Base-by-base conservation (phyloP, 2,888 invertebrate genomes). In the Drosophila rellima region DNA sequence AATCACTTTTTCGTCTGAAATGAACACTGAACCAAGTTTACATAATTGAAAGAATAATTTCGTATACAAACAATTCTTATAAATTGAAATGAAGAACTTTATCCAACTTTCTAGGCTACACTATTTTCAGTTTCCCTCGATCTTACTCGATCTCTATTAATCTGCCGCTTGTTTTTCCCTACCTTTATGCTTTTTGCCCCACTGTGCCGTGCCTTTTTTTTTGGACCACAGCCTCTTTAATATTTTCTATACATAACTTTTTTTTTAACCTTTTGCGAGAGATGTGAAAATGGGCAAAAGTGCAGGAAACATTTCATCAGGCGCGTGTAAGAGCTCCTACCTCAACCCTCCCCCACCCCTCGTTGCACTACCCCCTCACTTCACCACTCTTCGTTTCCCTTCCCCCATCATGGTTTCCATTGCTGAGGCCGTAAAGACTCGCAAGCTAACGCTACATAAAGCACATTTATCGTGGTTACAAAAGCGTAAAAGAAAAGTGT, bases 381-480 rank as follows among this genome's bases (percentile, higher is more conserved):
- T 18, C 7, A 42, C 48, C 18, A 7, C 8, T 6, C 23, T 7
- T 8, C 3, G 1, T 23, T 1, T 11, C 0, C 17, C 17, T 13
- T 26, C 6, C 11, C 2, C 7, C 10, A 1, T 11, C 26, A 13
- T 39, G n/a, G 13, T 33, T 50, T 23, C 35, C 11, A 35, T 20
- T 54, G 31, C 77, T 64, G 26, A 45, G 56, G 62, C 73, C 68
- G 73, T 67, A 72, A 71, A 72, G 57, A 65, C 45, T 66, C 60
- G 61, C 51, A 23, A 31, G 74, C 66, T 76, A 57, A 76, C 72
- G 89, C 76, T 74, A 83, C 84, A 84, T 84, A 88, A 84, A 84
- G 84, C 89, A 87, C 88, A 85, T 85, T 85, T 83, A 89, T 87
- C 87, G 87, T 82, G 89, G 89, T 87, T 85, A 85, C 82, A 85